Base-by-base conservation (phyloP, 2,113 vertebrate genomes). In the Perca flavescens region DNA sequence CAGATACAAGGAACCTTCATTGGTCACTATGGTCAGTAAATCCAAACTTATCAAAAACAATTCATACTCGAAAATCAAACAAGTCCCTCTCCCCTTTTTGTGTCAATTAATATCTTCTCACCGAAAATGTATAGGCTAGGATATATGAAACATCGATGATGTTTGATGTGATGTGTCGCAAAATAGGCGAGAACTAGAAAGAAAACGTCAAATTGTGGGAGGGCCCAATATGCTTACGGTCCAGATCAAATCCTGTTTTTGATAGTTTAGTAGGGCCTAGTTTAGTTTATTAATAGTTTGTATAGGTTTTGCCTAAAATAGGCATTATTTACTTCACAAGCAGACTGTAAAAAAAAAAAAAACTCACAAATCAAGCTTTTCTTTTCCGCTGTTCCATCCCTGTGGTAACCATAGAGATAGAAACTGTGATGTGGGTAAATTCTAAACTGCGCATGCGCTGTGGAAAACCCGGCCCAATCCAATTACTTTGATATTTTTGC, bases 361-460 rank as follows among this genome's bases (percentile, higher is more conserved):
- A 71, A 28, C 1, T 1, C 16, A 34, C 52, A 71, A 28, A 1
- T 19, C 1, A 1, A 16, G 28, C 53, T 83, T 40, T 21, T 36
- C 28, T 28, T 43, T 43, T 11, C 34, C 16, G 3, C 34, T 36
- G 19, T 34, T 34, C 34, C 21, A 78, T 88, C 31, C 53, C 83
- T n/a, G 47, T 75, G 63, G 75, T 43, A 77, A 79, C 11, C 53
- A n/a, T 10, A 25, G 15, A 22, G 10, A 58, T 28, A 1, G 61
- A 8, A 43, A 47, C 14, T 3, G 49, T 54, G 22, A 36, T 16
- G 17, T 49, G 19, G 6, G 14, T 40, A 49, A 60, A 75, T 40
- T 53, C 21, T 21, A 40, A 21, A 52, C 15, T 16, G 61, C 58
- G 56, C 89, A 25, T 82, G 89, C 82, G 87, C 54, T 3, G 0